Conservation (phyloP, 2,113 vertebrate genomes). For the Recurvirostra avosetta region DNA sequence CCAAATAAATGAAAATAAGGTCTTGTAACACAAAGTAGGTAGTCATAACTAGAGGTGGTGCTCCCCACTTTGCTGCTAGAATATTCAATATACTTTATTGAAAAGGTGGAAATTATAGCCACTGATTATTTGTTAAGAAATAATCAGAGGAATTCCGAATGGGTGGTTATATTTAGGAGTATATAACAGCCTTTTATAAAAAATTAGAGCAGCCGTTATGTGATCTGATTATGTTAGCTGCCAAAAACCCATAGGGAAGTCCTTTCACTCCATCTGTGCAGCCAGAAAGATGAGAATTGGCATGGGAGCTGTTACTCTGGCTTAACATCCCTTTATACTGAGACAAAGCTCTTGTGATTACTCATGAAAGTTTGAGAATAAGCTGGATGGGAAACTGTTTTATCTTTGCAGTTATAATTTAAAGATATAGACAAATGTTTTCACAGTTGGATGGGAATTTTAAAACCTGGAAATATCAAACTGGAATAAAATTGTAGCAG, state of each 20-base stretch:
- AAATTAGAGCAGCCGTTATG: not conserved
- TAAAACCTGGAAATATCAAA: not conserved
- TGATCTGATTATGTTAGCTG: not conserved
- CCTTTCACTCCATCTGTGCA: conserved; percentile 28
- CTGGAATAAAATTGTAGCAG: not conserved
- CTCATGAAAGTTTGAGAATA: not conserved
- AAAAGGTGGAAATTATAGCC: not conserved
- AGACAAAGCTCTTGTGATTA: not conserved
- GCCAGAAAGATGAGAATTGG: not conserved
- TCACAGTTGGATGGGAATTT: not conserved
- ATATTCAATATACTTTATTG: not conserved
- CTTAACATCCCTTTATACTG: not conserved
- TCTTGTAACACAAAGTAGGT: not conserved
- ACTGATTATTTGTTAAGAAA: not conserved
- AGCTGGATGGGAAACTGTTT: not conserved
- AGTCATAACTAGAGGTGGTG: not conserved
- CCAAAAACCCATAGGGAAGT: not conserved
- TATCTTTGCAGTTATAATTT: not conserved
- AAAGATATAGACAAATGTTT: not conserved
- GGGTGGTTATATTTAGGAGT: not conserved
- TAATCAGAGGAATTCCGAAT: not conserved
- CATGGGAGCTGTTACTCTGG: conserved; percentile 12
- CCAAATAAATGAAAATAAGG: not conserved
- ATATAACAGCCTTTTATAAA: not conserved
- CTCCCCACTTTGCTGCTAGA: not conserved